These are phyloP conservation scores for Drosophila pegasa DNA, from an alignment of 2,888 invertebrate species.

Conservation along the genomic window DNA sequence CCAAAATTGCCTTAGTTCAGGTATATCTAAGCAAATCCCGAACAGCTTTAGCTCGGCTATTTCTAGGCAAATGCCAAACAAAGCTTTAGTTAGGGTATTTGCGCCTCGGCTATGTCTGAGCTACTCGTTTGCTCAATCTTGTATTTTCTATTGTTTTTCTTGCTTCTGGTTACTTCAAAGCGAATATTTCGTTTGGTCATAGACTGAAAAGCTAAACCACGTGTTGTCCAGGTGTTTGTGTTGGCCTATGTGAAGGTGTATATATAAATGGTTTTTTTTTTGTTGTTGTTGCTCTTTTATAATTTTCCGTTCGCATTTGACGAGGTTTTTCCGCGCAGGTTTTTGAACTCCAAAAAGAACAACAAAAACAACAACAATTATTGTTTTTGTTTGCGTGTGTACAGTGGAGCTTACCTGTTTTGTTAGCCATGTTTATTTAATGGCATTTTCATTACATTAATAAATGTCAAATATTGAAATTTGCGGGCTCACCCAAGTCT, in stretches of 20 bases:
- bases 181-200: conserved; percentile 31
- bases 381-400: conserved; percentile 27
- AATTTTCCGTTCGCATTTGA: conserved; percentile 26
- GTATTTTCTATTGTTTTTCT: conserved; percentile 12
- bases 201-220: conserved; percentile 51
- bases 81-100: neutral
- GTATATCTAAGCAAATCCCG: no score
- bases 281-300: conserved; percentile 2
- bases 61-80: no score
- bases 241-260: conserved; percentile 43
- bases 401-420: conserved; percentile 58
- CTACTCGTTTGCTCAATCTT: neutral
- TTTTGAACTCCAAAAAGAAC: conserved; percentile 37
- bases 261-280: conserved; percentile 1
- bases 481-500: conserved; percentile 45
- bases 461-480: conserved; percentile 78
- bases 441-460: conserved; percentile 75
- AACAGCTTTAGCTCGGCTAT: no score
- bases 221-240: conserved; percentile 76
- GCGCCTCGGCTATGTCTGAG: neutral
- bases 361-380: conserved; percentile 4
- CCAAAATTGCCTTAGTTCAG: no score
- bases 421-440: conserved; percentile 70
- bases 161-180: conserved; percentile 64
- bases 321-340: conserved; percentile 38